phyloP scores from a whole-genome alignment of 2,888 invertebrate genomes.

The Euclidia mi region DNA sequence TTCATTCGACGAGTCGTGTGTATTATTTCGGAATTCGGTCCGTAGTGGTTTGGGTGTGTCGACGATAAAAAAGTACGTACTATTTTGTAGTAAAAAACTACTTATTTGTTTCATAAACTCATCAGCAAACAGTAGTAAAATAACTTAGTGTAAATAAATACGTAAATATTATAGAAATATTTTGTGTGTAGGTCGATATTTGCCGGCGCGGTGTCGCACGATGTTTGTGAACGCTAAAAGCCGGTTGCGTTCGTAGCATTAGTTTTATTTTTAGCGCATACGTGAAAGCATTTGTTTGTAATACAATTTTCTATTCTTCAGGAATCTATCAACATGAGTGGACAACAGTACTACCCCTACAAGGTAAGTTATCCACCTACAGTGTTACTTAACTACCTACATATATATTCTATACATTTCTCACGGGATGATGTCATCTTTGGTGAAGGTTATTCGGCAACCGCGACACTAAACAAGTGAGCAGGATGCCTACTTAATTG shows the following conservation, averaged over 20 bases:
- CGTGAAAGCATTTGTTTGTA: slow-evolving; percentile 63
- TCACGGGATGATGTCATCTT: slow-evolving; percentile 86
- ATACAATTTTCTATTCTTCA: slow-evolving; percentile 69
- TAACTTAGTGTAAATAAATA: slow-evolving; percentile 31
- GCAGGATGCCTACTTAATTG: too few species aligned
- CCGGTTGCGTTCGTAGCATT: slow-evolving; percentile 72
- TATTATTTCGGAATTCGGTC: slow-evolving; percentile 83
- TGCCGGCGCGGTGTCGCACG: slow-evolving; percentile 52
- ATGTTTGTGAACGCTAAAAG: slow-evolving; percentile 68
- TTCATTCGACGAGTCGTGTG: slow-evolving; percentile 63
- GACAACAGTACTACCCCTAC: slow-evolving; percentile 96
- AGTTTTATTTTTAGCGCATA: slow-evolving; percentile 76
- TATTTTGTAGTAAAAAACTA: slow-evolving; percentile 36
- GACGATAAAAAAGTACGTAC: slow-evolving; percentile 78
- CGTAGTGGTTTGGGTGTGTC: slow-evolving; percentile 82
- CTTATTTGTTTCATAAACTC: slow-evolving; percentile 24
- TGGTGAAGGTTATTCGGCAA: slow-evolving; percentile 54
- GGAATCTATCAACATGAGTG: slow-evolving; percentile 91
- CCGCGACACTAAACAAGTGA: background rate
- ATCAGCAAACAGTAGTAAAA: slow-evolving; percentile 16
- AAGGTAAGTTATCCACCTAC: slow-evolving; percentile 92
- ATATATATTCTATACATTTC: slow-evolving; percentile 70
- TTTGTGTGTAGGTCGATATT: slow-evolving; percentile 37
- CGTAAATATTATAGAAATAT: slow-evolving; percentile 23
- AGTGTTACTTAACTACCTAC: slow-evolving; percentile 48